Conservation (phyloP, 37 sponge, comb jelly and placozoan species). For the Axinella damicornis region DNA sequence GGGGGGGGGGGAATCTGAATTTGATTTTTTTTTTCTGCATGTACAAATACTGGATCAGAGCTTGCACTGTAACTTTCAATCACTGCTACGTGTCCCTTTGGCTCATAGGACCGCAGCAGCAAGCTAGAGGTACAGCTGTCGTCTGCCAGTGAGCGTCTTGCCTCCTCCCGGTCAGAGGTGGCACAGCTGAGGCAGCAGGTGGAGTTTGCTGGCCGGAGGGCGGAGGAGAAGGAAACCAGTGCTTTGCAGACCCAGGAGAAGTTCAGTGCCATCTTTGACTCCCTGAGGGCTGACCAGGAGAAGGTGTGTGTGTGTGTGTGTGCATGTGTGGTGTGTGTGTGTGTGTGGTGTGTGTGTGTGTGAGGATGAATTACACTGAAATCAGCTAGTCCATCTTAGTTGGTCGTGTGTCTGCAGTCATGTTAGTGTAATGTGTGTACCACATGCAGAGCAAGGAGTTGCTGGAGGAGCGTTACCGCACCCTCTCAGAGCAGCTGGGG, state of each 20-base stretch:
- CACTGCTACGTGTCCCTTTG: background rate
- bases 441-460: background rate
- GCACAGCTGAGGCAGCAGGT: constrained; percentile 26
- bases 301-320: background rate
- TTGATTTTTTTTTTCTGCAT: too few species aligned
- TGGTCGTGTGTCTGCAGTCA: too few species aligned
- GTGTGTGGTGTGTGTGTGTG: too few species aligned
- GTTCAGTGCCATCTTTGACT: background rate
- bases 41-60: too few species aligned
- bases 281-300: background rate
- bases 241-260: background rate
- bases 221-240: constrained; percentile 19
- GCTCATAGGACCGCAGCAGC: background rate
- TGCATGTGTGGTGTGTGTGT: too few species aligned
- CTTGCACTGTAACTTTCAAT: too few species aligned
- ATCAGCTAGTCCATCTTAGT: too few species aligned
- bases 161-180: constrained; percentile 21
- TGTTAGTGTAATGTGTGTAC: too few species aligned
- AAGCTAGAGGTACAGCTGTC: constrained; percentile 14
- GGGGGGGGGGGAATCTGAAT: too few species aligned
- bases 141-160: constrained; percentile 4
- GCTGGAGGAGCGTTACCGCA: background rate
- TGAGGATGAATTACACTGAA: too few species aligned
- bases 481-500: constrained; percentile 20
- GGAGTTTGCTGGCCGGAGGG: constrained; percentile 12